Evolutionary conservation across 2,888 invertebrate genomes (phyloP), one percentile per base, ranked within the genome.

Genomic region (Drosophila quinaria): DNA sequence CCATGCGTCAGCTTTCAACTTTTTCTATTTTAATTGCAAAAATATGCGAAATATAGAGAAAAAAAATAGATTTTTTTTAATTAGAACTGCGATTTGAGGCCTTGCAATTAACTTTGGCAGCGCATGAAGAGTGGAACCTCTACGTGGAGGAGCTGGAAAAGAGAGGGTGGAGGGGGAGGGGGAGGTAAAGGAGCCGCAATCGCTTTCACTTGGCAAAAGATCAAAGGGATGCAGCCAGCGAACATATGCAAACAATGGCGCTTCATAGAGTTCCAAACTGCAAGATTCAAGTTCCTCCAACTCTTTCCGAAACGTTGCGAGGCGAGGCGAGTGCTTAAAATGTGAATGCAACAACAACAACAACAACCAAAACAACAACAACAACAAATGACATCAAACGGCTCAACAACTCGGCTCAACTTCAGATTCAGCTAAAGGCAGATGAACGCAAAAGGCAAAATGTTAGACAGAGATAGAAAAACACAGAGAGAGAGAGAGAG

Each of bases 151-250:
- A 25, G 4, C 8, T 6, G 41, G 33, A 6, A 29, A 17, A 10
- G 22, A 2, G 19, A 22, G 39, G 2, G 10, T 9, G 10, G 19
- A 22, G 39, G 2, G 10, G 13, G 10, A 39, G 11, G 3, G 39
- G 31, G 2, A 5, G 9, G 49, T 17, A 11, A 15, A 44, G 55
- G 13, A 70, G 77, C 64, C 70, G 80, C 86, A 80, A 80, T 75
- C 89, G 89, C 87, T 87, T 86, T 86, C 88, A 86, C 89, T 89
- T 80, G 82, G 85, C 80, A 46, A 75, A 71, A 87, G 87, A 87
- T 89, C 85, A 87, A 84, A 84, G 87, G 70, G 49, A 67, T 49
- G 61, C 69, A 55, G 59, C 44, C 37, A 55, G 59, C 81, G 69
- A 82, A 75, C 89, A 89, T 86, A 86, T 87, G 85, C 85, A 61